These are phyloP conservation scores for Triplophysa tibetana DNA, from an alignment of 2,113 vertebrate species.

Conservation along the genomic window DNA sequence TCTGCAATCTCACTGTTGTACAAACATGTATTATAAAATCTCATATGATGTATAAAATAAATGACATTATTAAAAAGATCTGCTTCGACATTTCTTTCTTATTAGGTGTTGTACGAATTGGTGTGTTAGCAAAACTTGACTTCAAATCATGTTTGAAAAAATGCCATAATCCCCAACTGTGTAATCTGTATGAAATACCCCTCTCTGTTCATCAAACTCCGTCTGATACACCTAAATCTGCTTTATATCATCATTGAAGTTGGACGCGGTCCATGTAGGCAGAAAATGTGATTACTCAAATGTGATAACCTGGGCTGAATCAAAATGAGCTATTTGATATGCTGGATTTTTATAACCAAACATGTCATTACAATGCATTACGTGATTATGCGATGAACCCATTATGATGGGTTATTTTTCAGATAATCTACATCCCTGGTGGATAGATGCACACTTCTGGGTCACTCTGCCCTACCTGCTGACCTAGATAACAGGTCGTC, in stretches of 20 bases:
- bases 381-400: neutral
- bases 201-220: constrained; percentile 17
- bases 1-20: too few species aligned
- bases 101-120: neutral
- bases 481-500: constrained; percentile 34
- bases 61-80: neutral
- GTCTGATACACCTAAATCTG: constrained; percentile 27
- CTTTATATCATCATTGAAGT: constrained; percentile 18
- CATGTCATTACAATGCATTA: constrained; percentile 19
- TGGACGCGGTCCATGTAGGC: neutral
- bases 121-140: neutral
- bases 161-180: constrained; percentile 18
- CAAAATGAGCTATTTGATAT: constrained; percentile 12
- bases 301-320: constrained; percentile 22
- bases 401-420: neutral
- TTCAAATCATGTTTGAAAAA: neutral
- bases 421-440: constrained; percentile 8
- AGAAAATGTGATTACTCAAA: constrained; percentile 30
- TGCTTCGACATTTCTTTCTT: neutral
- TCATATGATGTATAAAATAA: too few species aligned
- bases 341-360: constrained; percentile 8
- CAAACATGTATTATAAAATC: too few species aligned
- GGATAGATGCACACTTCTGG: constrained; percentile 15
- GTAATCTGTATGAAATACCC: constrained; percentile 31
- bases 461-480: constrained; percentile 20